Percentiles rank a stretch among this genome's conserved stretches.
These are phyloP conservation scores for Platyscapa corneri DNA, from an alignment of 1,140 invertebrate species.

Conservation along the genomic window DNA sequence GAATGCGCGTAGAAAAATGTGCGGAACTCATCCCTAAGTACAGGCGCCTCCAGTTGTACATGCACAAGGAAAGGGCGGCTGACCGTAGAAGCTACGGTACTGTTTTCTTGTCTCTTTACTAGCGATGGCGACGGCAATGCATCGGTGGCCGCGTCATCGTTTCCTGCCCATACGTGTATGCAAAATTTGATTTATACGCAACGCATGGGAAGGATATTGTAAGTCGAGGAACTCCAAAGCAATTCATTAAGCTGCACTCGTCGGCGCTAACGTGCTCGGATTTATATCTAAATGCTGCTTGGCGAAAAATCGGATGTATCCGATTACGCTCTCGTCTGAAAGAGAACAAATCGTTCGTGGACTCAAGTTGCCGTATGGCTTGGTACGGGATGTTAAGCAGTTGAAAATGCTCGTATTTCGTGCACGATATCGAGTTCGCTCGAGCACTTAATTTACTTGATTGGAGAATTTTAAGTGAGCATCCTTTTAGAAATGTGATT, in stretches of 20 bases:
- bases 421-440: slow-evolving; percentile 23
- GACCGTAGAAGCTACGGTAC: slow-evolving; percentile 50
- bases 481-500: slow-evolving; percentile 34
- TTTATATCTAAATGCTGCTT: too few species aligned
- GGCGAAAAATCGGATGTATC: slow-evolving; percentile 33
- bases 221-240: background rate
- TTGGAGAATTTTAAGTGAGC: slow-evolving; percentile 35
- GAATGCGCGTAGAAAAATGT: too few species aligned
- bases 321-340: slow-evolving; percentile 24
- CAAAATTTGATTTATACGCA: slow-evolving; percentile 30
- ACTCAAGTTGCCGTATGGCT: background rate
- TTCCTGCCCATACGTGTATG: slow-evolving; percentile 55
- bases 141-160: slow-evolving; percentile 59
- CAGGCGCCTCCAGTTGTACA: too few species aligned
- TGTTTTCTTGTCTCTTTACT: slow-evolving; percentile 51
- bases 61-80: slow-evolving; percentile 2
- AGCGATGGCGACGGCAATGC: too few species aligned
- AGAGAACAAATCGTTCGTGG: background rate
- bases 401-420: slow-evolving; percentile 34
- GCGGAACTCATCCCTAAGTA: background rate
- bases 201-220: background rate
- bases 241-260: background rate
- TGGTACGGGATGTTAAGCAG: background rate
- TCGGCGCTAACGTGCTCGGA: background rate
- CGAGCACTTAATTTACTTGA: background rate